Percentiles rank a stretch among this genome's conserved stretches.
Conservation (phyloP, 2,888 invertebrate species). For the Oligia strigilis region DNA sequence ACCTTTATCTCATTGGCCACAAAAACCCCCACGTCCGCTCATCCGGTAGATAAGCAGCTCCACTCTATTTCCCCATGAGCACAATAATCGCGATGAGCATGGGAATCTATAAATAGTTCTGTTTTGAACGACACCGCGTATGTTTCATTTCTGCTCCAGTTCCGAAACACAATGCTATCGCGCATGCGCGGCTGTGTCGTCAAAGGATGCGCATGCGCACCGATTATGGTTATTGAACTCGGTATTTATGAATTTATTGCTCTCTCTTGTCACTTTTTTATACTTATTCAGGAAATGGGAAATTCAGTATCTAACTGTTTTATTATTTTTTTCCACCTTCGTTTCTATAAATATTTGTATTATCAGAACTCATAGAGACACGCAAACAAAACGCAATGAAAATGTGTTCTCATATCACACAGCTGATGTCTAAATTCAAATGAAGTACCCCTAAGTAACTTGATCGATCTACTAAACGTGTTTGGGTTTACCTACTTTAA, state of each 20-base stretch:
- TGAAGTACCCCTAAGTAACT: background rate
- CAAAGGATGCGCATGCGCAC: slow-evolving; percentile 67
- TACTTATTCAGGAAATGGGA: background rate
- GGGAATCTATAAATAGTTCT: slow-evolving; percentile 55
- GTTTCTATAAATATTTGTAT: background rate
- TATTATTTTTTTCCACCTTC: background rate
- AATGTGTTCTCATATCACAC: background rate
- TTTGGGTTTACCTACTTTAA: background rate
- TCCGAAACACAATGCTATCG: slow-evolving; percentile 77
- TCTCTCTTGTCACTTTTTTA: slow-evolving; percentile 38
- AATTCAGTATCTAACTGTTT: background rate
- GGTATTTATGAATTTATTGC: slow-evolving; percentile 38
- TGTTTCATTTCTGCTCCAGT: slow-evolving; percentile 79
- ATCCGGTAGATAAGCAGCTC: slow-evolving; percentile 50
- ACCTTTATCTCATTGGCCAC: slow-evolving; percentile 4
- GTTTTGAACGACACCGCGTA: slow-evolving; percentile 56
- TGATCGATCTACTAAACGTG: background rate
- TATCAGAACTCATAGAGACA: background rate
- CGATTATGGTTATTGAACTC: slow-evolving; percentile 64
- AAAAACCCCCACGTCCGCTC: slow-evolving; percentile 10
- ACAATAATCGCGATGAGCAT: slow-evolving; percentile 28
- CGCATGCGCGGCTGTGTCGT: slow-evolving; percentile 66
- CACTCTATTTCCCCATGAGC: slow-evolving; percentile 43
- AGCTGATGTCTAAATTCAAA: background rate
- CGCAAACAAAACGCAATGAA: background rate